These are phyloP conservation scores for Cephus runcator DNA, from an alignment of 2,888 invertebrate genomes.

Conservation along the genomic window DNA sequence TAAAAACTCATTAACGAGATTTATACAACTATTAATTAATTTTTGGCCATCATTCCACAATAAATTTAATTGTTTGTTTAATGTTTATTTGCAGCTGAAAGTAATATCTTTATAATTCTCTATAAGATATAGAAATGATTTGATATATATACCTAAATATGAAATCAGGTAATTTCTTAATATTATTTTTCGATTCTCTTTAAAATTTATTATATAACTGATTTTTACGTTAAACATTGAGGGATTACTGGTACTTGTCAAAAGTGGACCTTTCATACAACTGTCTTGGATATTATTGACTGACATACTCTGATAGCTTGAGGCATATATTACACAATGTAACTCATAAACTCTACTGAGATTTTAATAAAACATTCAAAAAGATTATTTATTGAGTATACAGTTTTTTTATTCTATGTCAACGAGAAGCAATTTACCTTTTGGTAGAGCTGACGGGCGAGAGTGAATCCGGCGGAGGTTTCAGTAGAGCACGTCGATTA, in stretches of 20 bases:
- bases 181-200: not conserved
- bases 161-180: not conserved
- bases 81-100: not conserved
- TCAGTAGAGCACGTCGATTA: slow-evolving; percentile 41
- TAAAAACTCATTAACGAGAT: not conserved
- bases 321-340: not conserved
- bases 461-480: slow-evolving; percentile 43
- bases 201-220: not conserved
- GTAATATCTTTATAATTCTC: not conserved
- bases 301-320: not conserved
- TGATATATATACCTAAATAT: not conserved
- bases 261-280: not conserved
- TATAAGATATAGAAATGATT: not conserved
- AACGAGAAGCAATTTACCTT: slow-evolving; percentile 40
- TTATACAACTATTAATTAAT: not conserved
- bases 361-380: not conserved
- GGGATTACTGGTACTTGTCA: not conserved
- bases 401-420: slow-evolving; percentile 34
- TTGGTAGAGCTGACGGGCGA: slow-evolving; percentile 37
- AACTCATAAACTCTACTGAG: not conserved
- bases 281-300: not conserved
- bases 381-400: slow-evolving; percentile 13
- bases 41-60: not conserved
- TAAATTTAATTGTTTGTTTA: not conserved
- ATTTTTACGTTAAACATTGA: not conserved